Evolutionary conservation across 2,888 invertebrate genomes (phyloP).

Genomic region (Gisinianus flammeolus): DNA sequence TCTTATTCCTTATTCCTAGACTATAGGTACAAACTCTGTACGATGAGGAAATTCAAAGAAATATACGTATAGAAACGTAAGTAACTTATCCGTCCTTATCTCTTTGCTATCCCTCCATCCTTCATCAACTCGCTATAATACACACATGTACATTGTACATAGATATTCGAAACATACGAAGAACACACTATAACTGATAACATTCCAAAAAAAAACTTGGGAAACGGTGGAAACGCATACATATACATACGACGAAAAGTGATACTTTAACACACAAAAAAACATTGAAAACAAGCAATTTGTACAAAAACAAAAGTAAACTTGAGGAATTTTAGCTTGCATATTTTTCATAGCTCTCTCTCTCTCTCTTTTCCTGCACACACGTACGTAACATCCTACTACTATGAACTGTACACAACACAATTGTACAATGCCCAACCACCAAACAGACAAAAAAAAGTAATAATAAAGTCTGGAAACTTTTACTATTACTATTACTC

Average conservation of each 20-base stretch:
- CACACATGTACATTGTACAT: not conserved
- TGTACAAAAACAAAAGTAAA: slow-evolving; percentile 4
- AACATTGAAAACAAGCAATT: not conserved
- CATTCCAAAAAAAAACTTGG: not conserved
- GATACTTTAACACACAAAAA: not conserved
- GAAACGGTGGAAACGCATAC: not conserved
- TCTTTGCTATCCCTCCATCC: not conserved
- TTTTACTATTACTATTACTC: not conserved
- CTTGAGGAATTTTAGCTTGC: not conserved
- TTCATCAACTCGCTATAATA: not conserved
- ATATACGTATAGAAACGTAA: too few relatives aligned
- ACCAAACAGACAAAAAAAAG: too few relatives aligned
- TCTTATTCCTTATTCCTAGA: too few relatives aligned
- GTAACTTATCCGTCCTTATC: not conserved
- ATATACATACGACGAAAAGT: not conserved
- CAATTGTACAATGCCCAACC: not conserved
- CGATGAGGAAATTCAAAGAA: too few relatives aligned
- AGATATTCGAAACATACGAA: too few relatives aligned
- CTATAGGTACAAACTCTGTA: too few relatives aligned
- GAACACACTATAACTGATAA: not conserved
- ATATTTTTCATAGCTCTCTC: not conserved
- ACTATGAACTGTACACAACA: not conserved
- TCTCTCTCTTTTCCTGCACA: not conserved
- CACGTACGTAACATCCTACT: not conserved
- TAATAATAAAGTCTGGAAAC: not conserved